Base-by-base conservation (phyloP, 2,797 vertebrate species). In the Epinephelus coioides region DNA sequence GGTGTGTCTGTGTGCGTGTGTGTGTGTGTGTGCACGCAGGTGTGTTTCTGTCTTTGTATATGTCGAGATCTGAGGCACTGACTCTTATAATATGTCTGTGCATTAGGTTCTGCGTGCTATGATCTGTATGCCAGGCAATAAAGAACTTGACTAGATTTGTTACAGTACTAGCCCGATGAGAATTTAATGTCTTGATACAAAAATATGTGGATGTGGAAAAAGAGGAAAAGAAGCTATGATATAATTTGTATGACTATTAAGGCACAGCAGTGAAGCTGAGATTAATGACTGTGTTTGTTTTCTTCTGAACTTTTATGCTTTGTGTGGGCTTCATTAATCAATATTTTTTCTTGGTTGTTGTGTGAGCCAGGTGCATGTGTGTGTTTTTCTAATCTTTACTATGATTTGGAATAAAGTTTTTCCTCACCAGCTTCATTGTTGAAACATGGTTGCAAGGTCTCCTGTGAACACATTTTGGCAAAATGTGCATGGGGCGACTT, bases 141-240 rank as follows among this genome's bases (percentile, higher is more conserved):
- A 63, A 46, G 9, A 43, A 67, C 40, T 67, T 50, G 30, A 15
- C 47, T 15, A 18, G 2, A 69, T 60, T 27, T 65, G 30, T 59
- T 44, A 13, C 12, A 49, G 30, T 40, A n/a, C 13, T 14, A 19
- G 4, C 11, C 12, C 5, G 5, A 25, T 56, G 19, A 56, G 14
- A 60, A 43, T 49, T 17, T 64, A 60, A 69, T 63, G 27, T n/a
- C 56, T 46, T 75, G 43, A 54, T 59, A 60, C 6, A 19, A 25
- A 53, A 74, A 27, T 0, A 14, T 34, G 9, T 25, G 23, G 7
- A 40, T 17, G 19, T 49, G 13, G 40, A 25, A 47, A 50, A 23
- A 10, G 17, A 60, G 13, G 50, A 21, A 17, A 63, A 62, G 21
- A 44, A 27, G 13, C 21, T 46, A 11, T 65, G 11, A 7, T 25